Base-by-base conservation (phyloP, 2,113 vertebrate species). In the Synodontis membranacea region DNA sequence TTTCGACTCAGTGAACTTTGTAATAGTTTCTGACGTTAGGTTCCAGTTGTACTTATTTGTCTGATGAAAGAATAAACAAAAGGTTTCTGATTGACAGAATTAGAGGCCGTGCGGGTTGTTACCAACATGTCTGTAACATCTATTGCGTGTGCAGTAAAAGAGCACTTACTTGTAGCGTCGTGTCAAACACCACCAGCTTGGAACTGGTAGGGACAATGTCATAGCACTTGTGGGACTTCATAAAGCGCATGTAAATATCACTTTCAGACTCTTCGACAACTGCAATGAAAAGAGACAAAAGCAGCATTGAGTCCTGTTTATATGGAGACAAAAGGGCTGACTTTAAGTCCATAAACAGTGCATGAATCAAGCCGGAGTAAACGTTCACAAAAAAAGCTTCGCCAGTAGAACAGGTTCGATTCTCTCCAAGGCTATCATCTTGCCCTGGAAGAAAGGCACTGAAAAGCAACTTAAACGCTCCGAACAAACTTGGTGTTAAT, bases 131-230 rank as follows among this genome's bases (percentile, higher is more conserved):
- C 28, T 28, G 7, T 74, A 31, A 10, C 25, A 64, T 37, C 42
- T 37, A n/a, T 9, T 9, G 50, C 7, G 37, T 78, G 5, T 23
- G 19, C 14, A 37, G 15, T 60, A 17, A 23, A 28, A 46, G 19
- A 70, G 39, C 89, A 94, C 96, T 96, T 90, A 97, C 96, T 93
- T 97, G 96, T 90, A 97, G 94, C 0, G 97, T 97, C 81, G 97
- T 99, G 91, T 99, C 98, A 80, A 99, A 99, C 93, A 99, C 98
- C 85, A 99, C 98, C 80, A 99, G 96, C 92, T 99, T 99, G 86
- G 98, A 99, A 92, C 97, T 99, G 84, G 98, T 99, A 1, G 98
- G 98, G 88, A 99, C 96, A 92, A 99, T 98, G 95, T 99, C 98
- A 0, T 99, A 99, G 92, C 98, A 99, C 94, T 97, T 98, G 94